Conservation (phyloP, 2,797 vertebrate species). For the Enteromius radiatus region DNA sequence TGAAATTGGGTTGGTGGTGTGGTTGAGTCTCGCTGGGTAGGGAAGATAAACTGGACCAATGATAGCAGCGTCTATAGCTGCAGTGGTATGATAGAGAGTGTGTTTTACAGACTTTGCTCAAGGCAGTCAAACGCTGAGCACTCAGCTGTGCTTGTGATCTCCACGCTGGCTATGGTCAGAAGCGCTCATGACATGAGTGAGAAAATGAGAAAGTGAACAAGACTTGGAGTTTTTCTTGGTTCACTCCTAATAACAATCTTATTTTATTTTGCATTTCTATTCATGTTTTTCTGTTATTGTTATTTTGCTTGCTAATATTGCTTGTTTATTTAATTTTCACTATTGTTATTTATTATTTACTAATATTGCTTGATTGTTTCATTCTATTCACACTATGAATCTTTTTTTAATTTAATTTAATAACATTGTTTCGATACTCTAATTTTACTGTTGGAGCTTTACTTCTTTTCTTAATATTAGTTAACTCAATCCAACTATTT, state of each 20-base stretch:
- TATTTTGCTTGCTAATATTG: neutral
- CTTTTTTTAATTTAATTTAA: neutral
- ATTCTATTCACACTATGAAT: no score
- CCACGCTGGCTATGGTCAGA: neutral
- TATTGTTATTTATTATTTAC: neutral
- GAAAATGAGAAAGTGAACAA: neutral
- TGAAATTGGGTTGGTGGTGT: constrained; percentile 12
- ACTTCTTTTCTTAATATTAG: neutral
- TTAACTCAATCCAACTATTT: neutral
- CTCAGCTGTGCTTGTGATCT: constrained; percentile 10
- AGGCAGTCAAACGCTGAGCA: constrained; percentile 4
- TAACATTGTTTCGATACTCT: neutral
- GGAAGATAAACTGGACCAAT: constrained; percentile 30
- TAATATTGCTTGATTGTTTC: neutral
- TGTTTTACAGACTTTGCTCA: constrained; percentile 9
- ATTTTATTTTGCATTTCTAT: neutral
- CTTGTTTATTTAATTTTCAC: neutral
- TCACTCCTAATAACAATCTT: neutral
- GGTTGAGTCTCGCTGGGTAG: neutral
- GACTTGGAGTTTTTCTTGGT: neutral
- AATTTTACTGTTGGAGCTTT: no score
- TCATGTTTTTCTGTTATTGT: neutral
- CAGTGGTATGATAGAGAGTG: neutral
- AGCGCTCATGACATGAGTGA: neutral
- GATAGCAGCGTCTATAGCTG: neutral